Evolutionary conservation across 2,888 invertebrate genomes (phyloP), one percentile per base, ranked within the genome.

Genomic region (Lymantria dispar): DNA sequence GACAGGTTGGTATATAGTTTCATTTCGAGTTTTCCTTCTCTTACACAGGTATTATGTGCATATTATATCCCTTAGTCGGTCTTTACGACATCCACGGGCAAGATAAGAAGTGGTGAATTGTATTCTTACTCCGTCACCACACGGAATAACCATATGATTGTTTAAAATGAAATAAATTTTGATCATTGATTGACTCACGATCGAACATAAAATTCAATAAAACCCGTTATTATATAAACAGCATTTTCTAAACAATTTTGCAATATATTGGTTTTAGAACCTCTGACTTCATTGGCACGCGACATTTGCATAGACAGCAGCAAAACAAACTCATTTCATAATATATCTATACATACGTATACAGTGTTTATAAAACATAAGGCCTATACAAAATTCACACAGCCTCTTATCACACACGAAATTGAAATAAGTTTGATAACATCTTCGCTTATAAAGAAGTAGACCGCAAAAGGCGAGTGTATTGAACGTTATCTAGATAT

Each of bases 241-340:
- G 52, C 69, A 74, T 85, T 83, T 85, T 85, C 79, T 80, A 77
- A 73, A 72, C 72, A 76, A 76, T 86, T 87, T 86, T 77, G 83
- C 80, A 85, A 85, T 79, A 76, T 74, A 75, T 80, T 81, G 76
- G 74, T 79, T 79, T 78, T 79, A 78, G 78, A 83, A 83, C 83
- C 80, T 80, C 77, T 87, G 89, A 87, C 89, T 83, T 83, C 81
- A 78, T 80, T 70, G 87, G 89, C 82, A 86, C 77, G 88, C 82
- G 88, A 82, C 87, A 90, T 88, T 91, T 87, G 77, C 81, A 83
- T 80, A 83, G 47, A 39, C 36, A 48, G 47, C 58, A 66, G 72
- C 70, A 68, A 64, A 76, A 73, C 74, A 72, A 75, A 64, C 69
- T 62, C 56, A 62, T 68, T 72, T 63, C 67, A 69, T 60, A 64